Conservation (phyloP, 2,888 invertebrate genomes). For the Hesperia comma region DNA sequence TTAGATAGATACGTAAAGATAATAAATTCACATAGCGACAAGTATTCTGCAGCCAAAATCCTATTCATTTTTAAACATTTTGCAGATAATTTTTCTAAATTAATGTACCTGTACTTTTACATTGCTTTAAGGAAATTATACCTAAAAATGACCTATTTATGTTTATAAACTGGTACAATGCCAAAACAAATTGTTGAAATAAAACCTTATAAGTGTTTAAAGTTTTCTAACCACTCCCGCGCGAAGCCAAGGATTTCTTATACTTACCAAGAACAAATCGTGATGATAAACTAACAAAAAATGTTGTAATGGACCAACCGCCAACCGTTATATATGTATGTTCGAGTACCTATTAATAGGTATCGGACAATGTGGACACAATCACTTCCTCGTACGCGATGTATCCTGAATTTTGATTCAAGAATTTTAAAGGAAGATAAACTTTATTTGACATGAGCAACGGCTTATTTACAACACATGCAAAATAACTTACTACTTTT, state of each 20-base stretch:
- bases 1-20: no score
- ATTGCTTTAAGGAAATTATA: no score
- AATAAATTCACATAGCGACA: no score
- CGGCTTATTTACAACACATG: neutral
- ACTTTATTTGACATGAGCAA: neutral
- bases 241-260: neutral
- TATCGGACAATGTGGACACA: constrained; percentile 36
- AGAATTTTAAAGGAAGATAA: constrained; percentile 26
- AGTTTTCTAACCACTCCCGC: no score
- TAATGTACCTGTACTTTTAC: no score
- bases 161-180: neutral
- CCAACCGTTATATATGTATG: neutral
- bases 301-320: no score
- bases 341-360: constrained; percentile 5
- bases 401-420: constrained; percentile 71
- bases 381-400: constrained; percentile 67
- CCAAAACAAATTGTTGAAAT: neutral
- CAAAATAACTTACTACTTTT: neutral
- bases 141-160: neutral
- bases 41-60: no score
- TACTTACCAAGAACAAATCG: neutral
- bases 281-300: neutral
- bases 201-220: no score
- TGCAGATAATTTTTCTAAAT: no score
- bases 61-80: no score